A percentile compares a stretch with the other conserved stretches of the same genome.
Evolutionary conservation across 2,113 vertebrate species (phyloP).

Genomic region (Neotragus pygmaeus): DNA sequence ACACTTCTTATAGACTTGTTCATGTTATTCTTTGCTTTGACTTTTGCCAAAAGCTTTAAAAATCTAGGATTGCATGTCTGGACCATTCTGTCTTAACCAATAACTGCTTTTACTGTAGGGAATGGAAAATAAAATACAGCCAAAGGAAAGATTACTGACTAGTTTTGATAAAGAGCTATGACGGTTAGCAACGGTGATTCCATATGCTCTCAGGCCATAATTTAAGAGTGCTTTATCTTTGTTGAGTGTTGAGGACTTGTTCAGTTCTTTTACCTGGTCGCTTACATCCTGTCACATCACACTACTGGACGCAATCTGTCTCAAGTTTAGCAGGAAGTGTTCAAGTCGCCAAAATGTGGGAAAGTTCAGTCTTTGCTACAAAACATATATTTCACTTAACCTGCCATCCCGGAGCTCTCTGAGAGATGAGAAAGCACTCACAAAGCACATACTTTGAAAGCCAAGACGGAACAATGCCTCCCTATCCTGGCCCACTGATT

Average conservation of each 20-base stretch:
- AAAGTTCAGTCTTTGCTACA: conserved; percentile 20
- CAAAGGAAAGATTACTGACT: neutral
- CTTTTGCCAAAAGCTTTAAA: neutral
- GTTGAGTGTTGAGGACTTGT: neutral
- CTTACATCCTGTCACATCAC: neutral
- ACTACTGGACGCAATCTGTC: neutral
- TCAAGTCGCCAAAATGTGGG: neutral
- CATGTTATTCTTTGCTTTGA: neutral
- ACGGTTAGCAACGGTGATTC: neutral
- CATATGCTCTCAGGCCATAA: neutral
- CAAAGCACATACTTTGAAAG: neutral
- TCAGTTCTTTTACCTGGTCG: conserved; percentile 33
- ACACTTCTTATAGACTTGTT: neutral
- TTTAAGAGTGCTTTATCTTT: conserved; percentile 11
- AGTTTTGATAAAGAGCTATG: neutral
- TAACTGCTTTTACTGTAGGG: neutral
- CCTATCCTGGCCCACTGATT: neutral
- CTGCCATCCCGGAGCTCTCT: neutral
- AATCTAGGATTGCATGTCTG: neutral
- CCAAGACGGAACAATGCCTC: neutral
- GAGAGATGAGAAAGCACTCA: neutral
- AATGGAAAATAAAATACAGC: neutral
- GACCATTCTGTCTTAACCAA: neutral
- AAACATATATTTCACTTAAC: neutral
- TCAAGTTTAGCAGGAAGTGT: conserved; percentile 43